Conservation (phyloP, 1,140 invertebrate species). For the Stratiolaelaps scimitus region DNA sequence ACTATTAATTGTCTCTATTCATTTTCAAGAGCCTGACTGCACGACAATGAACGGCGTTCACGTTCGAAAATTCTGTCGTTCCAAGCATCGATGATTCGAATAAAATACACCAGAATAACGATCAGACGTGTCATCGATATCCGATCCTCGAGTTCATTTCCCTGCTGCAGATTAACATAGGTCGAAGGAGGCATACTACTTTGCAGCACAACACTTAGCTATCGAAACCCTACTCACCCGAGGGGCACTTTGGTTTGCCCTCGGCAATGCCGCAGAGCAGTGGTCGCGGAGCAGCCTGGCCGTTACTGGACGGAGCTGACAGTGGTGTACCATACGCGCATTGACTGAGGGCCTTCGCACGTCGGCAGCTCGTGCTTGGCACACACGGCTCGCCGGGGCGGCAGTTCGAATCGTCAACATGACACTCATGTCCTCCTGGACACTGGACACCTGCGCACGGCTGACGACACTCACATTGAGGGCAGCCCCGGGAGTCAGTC, state of each 20-base stretch:
- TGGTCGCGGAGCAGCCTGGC: not conserved
- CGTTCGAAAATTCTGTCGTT: too few relatives aligned
- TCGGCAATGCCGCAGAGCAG: constrained; percentile 49
- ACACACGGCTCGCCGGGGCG: not conserved
- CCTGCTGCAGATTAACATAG: too few relatives aligned
- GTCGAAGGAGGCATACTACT: too few relatives aligned
- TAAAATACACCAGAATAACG: too few relatives aligned
- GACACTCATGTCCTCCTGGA: constrained; percentile 45
- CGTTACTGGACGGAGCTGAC: not conserved
- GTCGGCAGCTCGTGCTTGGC: not conserved
- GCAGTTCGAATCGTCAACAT: not conserved
- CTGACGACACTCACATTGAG: constrained; percentile 62
- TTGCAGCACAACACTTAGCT: too few relatives aligned
- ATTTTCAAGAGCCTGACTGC: too few relatives aligned
- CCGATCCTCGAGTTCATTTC: too few relatives aligned
- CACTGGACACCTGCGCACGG: constrained; percentile 61
- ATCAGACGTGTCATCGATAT: too few relatives aligned
- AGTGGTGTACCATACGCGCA: constrained; percentile 8
- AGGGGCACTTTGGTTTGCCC: constrained; percentile 53
- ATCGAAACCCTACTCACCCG: constrained; percentile 47
- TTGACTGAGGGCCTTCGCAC: not conserved
- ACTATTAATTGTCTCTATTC: too few relatives aligned
- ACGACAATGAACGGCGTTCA: too few relatives aligned
- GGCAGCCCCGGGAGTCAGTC: constrained; percentile 57
- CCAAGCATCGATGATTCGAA: too few relatives aligned